These are phyloP conservation scores for Orius insidiosus DNA, from an alignment of 1,140 invertebrate species.

Conservation along the genomic window DNA sequence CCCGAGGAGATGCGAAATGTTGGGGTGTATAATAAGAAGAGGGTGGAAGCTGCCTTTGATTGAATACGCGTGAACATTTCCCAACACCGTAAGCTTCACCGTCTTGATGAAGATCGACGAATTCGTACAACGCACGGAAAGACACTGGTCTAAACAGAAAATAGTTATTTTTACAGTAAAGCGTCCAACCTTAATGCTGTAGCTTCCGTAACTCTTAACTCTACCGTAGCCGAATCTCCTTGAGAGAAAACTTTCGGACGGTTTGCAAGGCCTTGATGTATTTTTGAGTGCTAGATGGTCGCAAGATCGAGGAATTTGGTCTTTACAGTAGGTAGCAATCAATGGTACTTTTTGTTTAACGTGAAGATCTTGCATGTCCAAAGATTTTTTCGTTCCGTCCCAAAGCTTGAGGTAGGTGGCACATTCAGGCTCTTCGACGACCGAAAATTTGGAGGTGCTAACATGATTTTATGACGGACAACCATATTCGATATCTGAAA, in stretches of 20 bases:
- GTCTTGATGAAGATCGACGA: conserved; percentile 71
- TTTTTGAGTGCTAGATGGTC: conserved; percentile 50
- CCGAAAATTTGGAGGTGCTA: conserved; percentile 32
- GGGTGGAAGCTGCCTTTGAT: conserved; percentile 4
- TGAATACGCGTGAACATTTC: conserved; percentile 45
- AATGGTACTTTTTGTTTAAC: conserved; percentile 40
- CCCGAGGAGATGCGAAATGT: conserved; percentile 50
- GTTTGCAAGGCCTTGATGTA: conserved; percentile 48
- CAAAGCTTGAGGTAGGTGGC: conserved; percentile 63
- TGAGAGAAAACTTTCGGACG: conserved; percentile 68
- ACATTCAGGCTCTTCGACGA: conserved; percentile 40
- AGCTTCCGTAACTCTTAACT: conserved; percentile 60
- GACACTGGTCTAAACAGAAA: conserved; percentile 56
- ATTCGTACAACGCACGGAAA: conserved; percentile 75
- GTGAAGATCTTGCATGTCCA: conserved; percentile 21
- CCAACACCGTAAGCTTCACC: conserved; percentile 52
- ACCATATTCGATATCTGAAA: conserved; percentile 64
- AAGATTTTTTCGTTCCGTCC: conserved; percentile 60
- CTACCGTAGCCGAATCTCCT: conserved; percentile 61
- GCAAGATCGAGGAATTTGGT: conserved; percentile 55
- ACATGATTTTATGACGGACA: conserved; percentile 75
- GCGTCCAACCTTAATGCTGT: conserved; percentile 49
- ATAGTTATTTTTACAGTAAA: not conserved
- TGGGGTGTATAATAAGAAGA: conserved; percentile 28
- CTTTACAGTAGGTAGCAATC: conserved; percentile 57